A percentile compares a stretch with the other conserved stretches of the same genome.
Evolutionary conservation across 2,888 invertebrate species (phyloP).

Genomic region (Sericinus montela): DNA sequence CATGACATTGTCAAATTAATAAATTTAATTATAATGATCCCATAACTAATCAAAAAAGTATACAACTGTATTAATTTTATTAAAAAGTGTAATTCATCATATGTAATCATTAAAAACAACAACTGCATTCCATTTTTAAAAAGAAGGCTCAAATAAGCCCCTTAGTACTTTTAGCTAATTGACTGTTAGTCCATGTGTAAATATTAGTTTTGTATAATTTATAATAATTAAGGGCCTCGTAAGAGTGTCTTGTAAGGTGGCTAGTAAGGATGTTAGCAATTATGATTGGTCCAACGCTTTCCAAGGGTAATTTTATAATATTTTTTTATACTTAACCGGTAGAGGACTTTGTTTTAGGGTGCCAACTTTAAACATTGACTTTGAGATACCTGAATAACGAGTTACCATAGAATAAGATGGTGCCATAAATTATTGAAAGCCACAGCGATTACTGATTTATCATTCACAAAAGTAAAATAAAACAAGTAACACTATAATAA

Average conservation of each 20-base stretch:
- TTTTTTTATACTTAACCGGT: conserved; percentile 26
- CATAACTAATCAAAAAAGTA: too few relatives aligned
- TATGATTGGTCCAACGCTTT: conserved; percentile 70
- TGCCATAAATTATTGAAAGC: conserved; percentile 31
- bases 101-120: too few relatives aligned
- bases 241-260: conserved; percentile 40
- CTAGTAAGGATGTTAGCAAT: conserved; percentile 67
- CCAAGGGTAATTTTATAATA: conserved; percentile 26
- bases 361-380: conserved; percentile 20
- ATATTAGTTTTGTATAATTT: conserved; percentile 72
- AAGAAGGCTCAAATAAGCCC: conserved; percentile 4
- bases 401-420: conserved; percentile 75
- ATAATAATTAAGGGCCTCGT: conserved; percentile 23
- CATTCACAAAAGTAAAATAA: neutral
- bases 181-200: conserved; percentile 71
- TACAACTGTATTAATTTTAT: too few relatives aligned
- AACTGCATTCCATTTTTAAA: too few relatives aligned
- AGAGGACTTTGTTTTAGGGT: conserved; percentile 27
- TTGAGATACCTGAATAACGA: conserved; percentile 58
- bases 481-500: neutral
- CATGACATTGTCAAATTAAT: too few relatives aligned
- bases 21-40: too few relatives aligned
- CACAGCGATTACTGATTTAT: neutral
- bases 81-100: too few relatives aligned
- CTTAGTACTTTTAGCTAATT: conserved; percentile 46